These are phyloP conservation scores for Cirrhinus molitorella DNA, from an alignment of 2,797 vertebrate genomes.

Conservation along the genomic window DNA sequence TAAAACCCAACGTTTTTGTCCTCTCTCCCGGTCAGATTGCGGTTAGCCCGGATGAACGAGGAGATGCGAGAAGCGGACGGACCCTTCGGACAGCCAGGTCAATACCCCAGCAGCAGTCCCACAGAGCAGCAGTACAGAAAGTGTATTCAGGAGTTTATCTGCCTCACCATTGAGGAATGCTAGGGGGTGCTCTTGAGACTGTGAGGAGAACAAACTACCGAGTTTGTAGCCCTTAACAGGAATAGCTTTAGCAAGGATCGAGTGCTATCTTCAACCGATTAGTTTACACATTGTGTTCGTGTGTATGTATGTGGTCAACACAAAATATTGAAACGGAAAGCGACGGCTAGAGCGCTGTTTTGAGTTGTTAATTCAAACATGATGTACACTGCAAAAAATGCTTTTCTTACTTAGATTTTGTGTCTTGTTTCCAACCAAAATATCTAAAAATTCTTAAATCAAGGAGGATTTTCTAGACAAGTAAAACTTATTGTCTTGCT, in stretches of 20 bases:
- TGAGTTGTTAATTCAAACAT: slow-evolving; percentile 5
- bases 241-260: slow-evolving; percentile 39
- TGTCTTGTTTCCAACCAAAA: too few relatives aligned
- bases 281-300: slow-evolving; percentile 42
- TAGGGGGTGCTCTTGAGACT: slow-evolving; percentile 72
- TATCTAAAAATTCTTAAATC: too few relatives aligned
- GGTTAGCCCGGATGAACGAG: slow-evolving; percentile 97
- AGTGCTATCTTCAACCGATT: slow-evolving; percentile 2
- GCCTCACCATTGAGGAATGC: slow-evolving; percentile 96
- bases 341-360: not conserved
- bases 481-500: too few relatives aligned
- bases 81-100: slow-evolving; percentile 90
- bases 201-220: not conserved
- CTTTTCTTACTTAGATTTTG: too few relatives aligned
- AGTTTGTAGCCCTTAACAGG: slow-evolving; percentile 24
- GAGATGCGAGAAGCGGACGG: slow-evolving; percentile 96
- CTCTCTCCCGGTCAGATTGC: slow-evolving; percentile 79
- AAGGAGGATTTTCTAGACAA: too few relatives aligned
- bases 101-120: slow-evolving; percentile 92
- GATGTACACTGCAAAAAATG: too few relatives aligned
- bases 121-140: slow-evolving; percentile 98
- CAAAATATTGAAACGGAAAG: slow-evolving; percentile 11
- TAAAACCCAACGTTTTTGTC: not conserved
- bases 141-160: slow-evolving; percentile 99
- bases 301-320: slow-evolving; percentile 27